Percentiles rank a stretch among this genome's conserved stretches.
Conservation (phyloP, 2,113 vertebrate species). For the Lates calcarifer region DNA sequence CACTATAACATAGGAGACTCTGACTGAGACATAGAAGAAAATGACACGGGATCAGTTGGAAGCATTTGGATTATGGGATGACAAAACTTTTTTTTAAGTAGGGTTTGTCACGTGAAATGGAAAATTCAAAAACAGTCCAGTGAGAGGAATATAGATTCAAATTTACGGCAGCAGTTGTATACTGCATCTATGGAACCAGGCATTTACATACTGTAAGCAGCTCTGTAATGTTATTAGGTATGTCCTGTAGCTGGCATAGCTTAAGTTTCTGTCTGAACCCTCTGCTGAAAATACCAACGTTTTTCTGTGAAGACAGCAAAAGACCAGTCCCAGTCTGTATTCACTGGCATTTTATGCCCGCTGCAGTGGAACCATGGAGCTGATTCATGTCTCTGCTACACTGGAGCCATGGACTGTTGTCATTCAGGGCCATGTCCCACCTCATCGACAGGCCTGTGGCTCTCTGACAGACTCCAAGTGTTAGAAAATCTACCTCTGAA, state of each 20-base stretch:
- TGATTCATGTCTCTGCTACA: slow-evolving; percentile 55
- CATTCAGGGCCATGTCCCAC: slow-evolving; percentile 56
- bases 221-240: neutral
- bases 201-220: neutral
- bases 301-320: slow-evolving; percentile 7
- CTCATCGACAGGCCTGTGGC: slow-evolving; percentile 46
- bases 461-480: slow-evolving; percentile 57
- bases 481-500: slow-evolving; percentile 68
- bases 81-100: neutral
- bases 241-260: neutral
- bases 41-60: neutral
- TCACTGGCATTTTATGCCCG: slow-evolving; percentile 24
- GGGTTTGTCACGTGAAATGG: neutral
- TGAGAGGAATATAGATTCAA: neutral
- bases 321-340: neutral
- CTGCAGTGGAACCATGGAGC: slow-evolving; percentile 25
- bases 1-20: slow-evolving; percentile 13
- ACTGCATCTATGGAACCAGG: neutral
- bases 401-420: slow-evolving; percentile 35
- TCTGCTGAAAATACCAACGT: slow-evolving; percentile 13
- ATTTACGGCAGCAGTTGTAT: neutral
- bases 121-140: neutral
- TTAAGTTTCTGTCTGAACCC: slow-evolving; percentile 14
- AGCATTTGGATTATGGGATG: neutral
- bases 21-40: neutral